These are phyloP conservation scores for Rotaria sp. DNA, from an alignment of 2,888 invertebrate species.

Conservation along the genomic window DNA sequence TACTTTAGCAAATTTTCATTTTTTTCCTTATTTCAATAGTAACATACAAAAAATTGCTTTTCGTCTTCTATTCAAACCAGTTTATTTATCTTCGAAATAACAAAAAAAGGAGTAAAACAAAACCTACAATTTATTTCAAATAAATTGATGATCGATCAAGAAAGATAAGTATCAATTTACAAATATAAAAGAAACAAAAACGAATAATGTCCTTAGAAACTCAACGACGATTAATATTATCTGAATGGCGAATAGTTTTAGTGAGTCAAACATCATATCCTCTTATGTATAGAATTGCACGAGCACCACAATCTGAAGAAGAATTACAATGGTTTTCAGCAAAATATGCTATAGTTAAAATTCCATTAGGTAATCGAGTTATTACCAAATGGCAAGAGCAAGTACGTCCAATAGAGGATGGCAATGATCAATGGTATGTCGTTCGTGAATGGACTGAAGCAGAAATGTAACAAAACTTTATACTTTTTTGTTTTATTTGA, in stretches of 20 bases:
- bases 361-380: neutral
- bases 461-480: neutral
- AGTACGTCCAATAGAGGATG: neutral
- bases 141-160: neutral
- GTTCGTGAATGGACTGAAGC: constrained; percentile 6
- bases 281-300: neutral
- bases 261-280: neutral
- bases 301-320: neutral
- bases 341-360: neutral
- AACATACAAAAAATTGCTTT: neutral
- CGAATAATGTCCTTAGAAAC: neutral
- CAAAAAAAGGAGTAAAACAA: neutral
- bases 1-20: neutral
- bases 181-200: neutral
- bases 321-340: neutral
- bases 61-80: neutral
- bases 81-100: neutral
- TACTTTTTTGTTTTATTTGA: too few relatives aligned
- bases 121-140: neutral
- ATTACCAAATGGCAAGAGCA: neutral
- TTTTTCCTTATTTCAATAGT: neutral
- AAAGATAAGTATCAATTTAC: neutral
- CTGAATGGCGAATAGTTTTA: neutral
- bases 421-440: neutral
- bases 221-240: neutral